Base-by-base conservation (phyloP, 1,140 invertebrate species). In the Tetragonula clypearis region DNA sequence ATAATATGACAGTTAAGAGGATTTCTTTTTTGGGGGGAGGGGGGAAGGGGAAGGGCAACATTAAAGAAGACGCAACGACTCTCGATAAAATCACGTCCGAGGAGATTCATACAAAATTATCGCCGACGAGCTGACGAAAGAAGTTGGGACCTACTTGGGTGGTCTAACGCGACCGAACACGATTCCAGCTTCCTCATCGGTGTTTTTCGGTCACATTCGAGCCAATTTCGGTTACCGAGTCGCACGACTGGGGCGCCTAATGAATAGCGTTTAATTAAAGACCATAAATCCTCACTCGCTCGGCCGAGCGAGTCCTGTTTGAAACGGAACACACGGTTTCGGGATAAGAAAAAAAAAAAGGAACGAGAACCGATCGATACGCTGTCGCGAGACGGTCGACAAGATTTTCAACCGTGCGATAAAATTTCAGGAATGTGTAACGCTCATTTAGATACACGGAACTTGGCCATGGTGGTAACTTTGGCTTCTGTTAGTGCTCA, bases 181-280 rank as follows among this genome's bases (percentile, higher is more conserved):
- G 79, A 84, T 79, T 72, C 53, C 74, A 55, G 19, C 83, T n/a
- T 60, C 53, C 87, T 89, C 88, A 88, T 89, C 87, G 81, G 12
- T 82, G 77, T n/a, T 85, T 80, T 86, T 68, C 74, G 60, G 11
- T 56, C 55, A 55, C 74, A 49, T 75, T 86, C 65, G 74, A 82
- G 74, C 41, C 73, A 73, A 78, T 89, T 87, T 87, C 85, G 71
- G 77, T 75, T 89, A 89, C 73, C 69, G 41, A 84, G 60, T n/a
- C 68, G 82, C 76, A 82, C 78, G 76, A 80, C 58, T 80, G 41
- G 66, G 66, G 56, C 3, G 53, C 79, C 80, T 90, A 90, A 92
- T 88, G 86, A 91, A 91, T 87, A 85, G 90, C 88, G 80, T 86
- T 84, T 91, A 88, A 91, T 91, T 91, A 90, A 88, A 86, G 82